Conservation (phyloP, 2,888 invertebrate genomes). For the Mimas tiliae region DNA sequence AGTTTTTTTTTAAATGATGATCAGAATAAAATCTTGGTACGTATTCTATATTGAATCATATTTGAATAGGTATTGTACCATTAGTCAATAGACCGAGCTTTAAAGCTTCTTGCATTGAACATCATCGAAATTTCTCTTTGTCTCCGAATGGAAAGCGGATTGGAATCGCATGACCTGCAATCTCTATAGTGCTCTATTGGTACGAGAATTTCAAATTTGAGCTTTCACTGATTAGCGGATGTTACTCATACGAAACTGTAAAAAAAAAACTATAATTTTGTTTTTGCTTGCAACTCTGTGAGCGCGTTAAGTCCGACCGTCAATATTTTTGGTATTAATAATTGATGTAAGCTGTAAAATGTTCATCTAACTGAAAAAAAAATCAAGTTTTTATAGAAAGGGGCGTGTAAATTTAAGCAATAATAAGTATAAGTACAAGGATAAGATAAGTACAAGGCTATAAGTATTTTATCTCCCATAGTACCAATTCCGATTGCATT, state of each 20-base stretch:
- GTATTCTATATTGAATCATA: constrained; percentile 1
- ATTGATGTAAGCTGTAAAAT: no score
- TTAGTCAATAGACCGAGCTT: constrained; percentile 29
- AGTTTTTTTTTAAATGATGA: no score
- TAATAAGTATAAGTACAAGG: no score
- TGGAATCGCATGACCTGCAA: constrained; percentile 57
- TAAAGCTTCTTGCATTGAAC: constrained; percentile 53
- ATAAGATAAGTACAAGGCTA: no score
- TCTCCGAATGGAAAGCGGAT: constrained; percentile 65
- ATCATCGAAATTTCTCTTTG: constrained; percentile 71
- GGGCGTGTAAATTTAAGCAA: no score
- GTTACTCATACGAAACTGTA: background rate
- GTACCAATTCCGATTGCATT: no score
- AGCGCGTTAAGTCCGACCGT: no score
- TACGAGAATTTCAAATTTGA: constrained; percentile 21
- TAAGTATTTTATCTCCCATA: no score
- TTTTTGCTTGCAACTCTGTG: background rate
- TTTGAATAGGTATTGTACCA: constrained; percentile 13
- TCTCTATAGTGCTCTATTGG: constrained; percentile 5
- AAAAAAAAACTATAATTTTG: background rate
- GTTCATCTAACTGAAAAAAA: no score
- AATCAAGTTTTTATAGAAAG: no score
- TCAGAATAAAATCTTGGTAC: background rate
- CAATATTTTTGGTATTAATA: no score
- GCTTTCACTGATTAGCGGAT: background rate